Evolutionary conservation across 2,888 invertebrate genomes (phyloP), one percentile per base, ranked within the genome.

Genomic region (Uropetala carovei): DNA sequence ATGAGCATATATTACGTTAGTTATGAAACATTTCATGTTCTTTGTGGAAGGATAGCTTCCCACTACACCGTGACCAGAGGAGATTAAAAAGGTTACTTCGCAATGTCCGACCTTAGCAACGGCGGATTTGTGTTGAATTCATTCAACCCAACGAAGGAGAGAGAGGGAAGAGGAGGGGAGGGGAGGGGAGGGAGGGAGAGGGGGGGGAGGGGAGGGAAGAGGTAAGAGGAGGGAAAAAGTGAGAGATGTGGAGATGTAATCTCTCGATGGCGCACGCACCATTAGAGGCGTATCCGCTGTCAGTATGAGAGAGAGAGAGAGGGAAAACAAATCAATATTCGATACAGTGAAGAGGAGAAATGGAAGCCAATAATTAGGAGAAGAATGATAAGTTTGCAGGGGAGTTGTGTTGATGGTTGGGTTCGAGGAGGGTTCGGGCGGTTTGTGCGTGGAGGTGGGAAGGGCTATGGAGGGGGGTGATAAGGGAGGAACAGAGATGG

Each of bases 301-400:
- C 56, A n/a, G 27, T 10, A 57, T n/a, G 18, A 9, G 56, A 56
- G 30, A 10, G 18, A 43, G 8, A 2, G 27, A 16, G 22, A n/a
- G 82, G 1, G 11, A 57, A 16, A 18, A n/a, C n/a, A n/a, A 27
- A 82, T 30, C 30, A n/a, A 57, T 83, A 57, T 18, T 83, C 83
- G 83, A 83, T 83, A 83, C n/a, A n/a, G 83, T n/a, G 83, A 83
- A n/a, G 57, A n/a, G 83, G 43, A 43, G 43, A 43, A 43, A 43
- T 83, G 16, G 56, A 56, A 56, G 83, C 57, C 83, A 83, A 83
- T 83, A 57, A 83, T 83, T 83, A 7, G 56, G 83, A 30, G 83
- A n/a, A 43, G 83, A 57, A 83, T 83, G n/a, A 14, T 0, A 0
- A 83, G 83, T 30, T 11, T 30, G 30, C 30, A n/a, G 82, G 82